A percentile compares a stretch with the other conserved stretches of the same genome.
Conservation (phyloP, 2,888 invertebrate genomes). For the Drosophila bunnanda region DNA sequence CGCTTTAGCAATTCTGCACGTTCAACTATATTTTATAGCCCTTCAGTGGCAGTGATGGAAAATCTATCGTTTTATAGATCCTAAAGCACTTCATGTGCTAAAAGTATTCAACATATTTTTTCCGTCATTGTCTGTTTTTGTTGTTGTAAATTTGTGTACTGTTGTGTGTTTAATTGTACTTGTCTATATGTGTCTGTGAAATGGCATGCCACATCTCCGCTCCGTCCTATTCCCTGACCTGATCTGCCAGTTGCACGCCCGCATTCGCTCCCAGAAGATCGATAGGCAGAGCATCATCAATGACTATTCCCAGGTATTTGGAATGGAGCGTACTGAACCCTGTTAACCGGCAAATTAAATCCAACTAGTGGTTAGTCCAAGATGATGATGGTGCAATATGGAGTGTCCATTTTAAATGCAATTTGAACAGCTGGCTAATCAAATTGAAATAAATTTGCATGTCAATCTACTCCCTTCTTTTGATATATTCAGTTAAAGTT, state of each 20-base stretch:
- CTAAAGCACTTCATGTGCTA: background rate
- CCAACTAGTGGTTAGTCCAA: conserved; percentile 17
- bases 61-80: background rate
- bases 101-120: background rate
- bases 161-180: conserved; percentile 42
- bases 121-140: conserved; percentile 14
- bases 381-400: conserved; percentile 1
- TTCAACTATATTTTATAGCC: conserved; percentile 4
- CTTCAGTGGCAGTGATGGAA: conserved; percentile 10
- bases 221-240: conserved; percentile 17
- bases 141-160: conserved; percentile 38
- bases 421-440: conserved; percentile 28
- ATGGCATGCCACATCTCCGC: conserved; percentile 55
- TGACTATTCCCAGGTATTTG: conserved; percentile 71
- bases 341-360: conserved; percentile 7
- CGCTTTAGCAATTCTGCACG: conserved; percentile 42
- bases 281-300: conserved; percentile 63
- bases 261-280: conserved; percentile 55
- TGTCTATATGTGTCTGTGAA: conserved; percentile 36
- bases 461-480: conserved; percentile 12
- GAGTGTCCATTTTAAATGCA: background rate
- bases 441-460: conserved; percentile 60
- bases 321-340: conserved; percentile 20
- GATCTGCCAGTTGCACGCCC: conserved; percentile 60
- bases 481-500: conserved; percentile 31